Evolutionary conservation across 2,888 invertebrate species (phyloP).

Genomic region (Tholera decimalis): DNA sequence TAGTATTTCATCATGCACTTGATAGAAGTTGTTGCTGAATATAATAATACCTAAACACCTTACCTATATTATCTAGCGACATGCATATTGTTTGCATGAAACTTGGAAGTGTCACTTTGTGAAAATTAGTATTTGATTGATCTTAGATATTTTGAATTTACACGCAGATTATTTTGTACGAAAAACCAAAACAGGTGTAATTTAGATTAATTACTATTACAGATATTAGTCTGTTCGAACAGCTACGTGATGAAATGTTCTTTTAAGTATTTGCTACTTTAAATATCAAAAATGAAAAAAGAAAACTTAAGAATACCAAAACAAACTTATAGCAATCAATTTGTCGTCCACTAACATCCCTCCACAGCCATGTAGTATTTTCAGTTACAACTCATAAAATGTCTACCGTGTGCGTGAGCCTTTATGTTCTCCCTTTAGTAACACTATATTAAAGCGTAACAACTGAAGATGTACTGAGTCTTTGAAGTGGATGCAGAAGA

Average conservation of each 20-base stretch:
- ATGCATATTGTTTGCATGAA: not conserved
- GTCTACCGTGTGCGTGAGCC: constrained; percentile 46
- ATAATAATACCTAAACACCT: not conserved
- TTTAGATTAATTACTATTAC: too few species aligned
- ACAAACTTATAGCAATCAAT: not conserved
- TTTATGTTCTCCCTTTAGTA: constrained; percentile 51
- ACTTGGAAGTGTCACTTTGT: too few species aligned
- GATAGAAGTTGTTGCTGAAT: not conserved
- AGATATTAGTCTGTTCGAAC: too few species aligned
- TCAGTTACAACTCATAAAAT: constrained; percentile 38
- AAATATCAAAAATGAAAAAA: not conserved
- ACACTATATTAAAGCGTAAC: constrained; percentile 63
- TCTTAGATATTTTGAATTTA: not conserved
- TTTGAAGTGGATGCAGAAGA: constrained; percentile 71
- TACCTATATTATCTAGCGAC: not conserved
- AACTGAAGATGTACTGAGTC: constrained; percentile 63
- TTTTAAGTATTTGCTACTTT: not conserved
- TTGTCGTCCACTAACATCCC: not conserved
- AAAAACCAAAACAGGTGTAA: too few species aligned
- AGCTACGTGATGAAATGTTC: too few species aligned
- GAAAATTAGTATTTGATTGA: not conserved
- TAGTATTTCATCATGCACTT: too few species aligned
- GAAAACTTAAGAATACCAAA: not conserved
- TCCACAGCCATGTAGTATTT: constrained; percentile 13
- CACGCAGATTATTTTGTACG: too few species aligned